A percentile compares a stretch with the other conserved stretches of the same genome.
These are phyloP conservation scores for Globicephala melas DNA, from an alignment of 2,113 vertebrate species.

Conservation along the genomic window DNA sequence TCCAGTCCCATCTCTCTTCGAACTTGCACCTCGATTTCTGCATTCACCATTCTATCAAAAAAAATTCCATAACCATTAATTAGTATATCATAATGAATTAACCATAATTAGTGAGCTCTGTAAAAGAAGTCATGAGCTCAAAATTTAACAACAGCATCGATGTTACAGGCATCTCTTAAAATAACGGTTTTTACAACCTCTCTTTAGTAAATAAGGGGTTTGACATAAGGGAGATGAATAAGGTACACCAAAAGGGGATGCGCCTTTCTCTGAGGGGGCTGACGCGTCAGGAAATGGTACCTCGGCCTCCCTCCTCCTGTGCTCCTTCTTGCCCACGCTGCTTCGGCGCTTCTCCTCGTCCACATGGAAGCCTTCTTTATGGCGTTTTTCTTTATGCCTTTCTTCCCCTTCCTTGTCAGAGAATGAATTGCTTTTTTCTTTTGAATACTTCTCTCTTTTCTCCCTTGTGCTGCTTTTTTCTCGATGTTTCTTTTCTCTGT, in stretches of 20 bases:
- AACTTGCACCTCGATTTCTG: constrained; percentile 51
- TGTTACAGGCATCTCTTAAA: background rate
- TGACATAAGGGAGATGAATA: background rate
- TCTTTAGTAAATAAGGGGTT: background rate
- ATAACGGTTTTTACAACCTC: background rate
- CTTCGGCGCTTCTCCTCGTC: constrained; percentile 46
- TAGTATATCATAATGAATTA: background rate
- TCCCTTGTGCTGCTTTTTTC: constrained; percentile 73
- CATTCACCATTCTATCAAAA: constrained; percentile 68
- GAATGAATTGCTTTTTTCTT: constrained; percentile 44
- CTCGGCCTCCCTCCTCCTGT: constrained; percentile 61
- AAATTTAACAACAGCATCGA: background rate
- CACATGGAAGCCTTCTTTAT: constrained; percentile 65
- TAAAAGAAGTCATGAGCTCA: background rate
- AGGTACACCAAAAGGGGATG: background rate
- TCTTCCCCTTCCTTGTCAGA: constrained; percentile 66
- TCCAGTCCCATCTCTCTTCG: constrained; percentile 45
- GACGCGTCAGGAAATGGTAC: constrained; percentile 68
- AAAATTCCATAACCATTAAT: background rate
- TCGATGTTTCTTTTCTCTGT: constrained; percentile 67
- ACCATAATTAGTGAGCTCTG: background rate
- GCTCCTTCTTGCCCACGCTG: constrained; percentile 61
- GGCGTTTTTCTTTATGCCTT: constrained; percentile 65
- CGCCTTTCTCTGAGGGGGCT: background rate
- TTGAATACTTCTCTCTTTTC: constrained; percentile 67